These are phyloP conservation scores for Notospermus geniculatus DNA, from an alignment of 1,140 invertebrate genomes.

Conservation along the genomic window DNA sequence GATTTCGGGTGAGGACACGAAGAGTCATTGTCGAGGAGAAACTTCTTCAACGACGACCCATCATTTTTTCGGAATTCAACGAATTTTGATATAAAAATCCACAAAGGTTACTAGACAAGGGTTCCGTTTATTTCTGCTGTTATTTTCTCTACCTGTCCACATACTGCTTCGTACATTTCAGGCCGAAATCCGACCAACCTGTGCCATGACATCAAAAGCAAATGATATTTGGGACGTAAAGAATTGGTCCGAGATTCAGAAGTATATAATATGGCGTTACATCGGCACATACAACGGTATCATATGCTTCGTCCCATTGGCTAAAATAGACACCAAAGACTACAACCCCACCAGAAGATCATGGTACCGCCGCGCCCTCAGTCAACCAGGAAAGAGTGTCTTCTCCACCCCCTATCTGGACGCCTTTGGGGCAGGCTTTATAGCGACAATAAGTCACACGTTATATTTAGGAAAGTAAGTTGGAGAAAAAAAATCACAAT, in stretches of 20 bases:
- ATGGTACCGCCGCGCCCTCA: slow-evolving; percentile 5
- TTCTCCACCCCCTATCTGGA: background rate
- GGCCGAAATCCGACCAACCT: background rate
- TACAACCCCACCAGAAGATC: background rate
- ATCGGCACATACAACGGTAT: background rate
- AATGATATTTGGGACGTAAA: background rate
- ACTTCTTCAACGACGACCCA: no score
- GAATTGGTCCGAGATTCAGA: background rate
- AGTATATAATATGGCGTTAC: background rate
- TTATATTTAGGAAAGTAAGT: slow-evolving; percentile 1
- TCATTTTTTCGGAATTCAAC: no score
- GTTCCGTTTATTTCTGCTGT: no score
- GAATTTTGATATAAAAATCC: no score
- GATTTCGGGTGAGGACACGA: no score
- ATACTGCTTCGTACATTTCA: background rate
- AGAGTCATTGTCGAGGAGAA: no score
- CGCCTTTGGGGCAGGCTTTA: slow-evolving; percentile 6
- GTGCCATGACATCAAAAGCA: slow-evolving; percentile 2
- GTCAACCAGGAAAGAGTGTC: background rate
- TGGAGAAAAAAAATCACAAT: no score
- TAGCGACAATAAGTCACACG: slow-evolving; percentile 1
- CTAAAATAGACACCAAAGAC: background rate
- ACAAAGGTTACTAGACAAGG: no score
- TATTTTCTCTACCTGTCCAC: no score
- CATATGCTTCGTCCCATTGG: background rate